Base-by-base conservation (phyloP, 2,797 vertebrate species). In the Clamator glandarius region DNA sequence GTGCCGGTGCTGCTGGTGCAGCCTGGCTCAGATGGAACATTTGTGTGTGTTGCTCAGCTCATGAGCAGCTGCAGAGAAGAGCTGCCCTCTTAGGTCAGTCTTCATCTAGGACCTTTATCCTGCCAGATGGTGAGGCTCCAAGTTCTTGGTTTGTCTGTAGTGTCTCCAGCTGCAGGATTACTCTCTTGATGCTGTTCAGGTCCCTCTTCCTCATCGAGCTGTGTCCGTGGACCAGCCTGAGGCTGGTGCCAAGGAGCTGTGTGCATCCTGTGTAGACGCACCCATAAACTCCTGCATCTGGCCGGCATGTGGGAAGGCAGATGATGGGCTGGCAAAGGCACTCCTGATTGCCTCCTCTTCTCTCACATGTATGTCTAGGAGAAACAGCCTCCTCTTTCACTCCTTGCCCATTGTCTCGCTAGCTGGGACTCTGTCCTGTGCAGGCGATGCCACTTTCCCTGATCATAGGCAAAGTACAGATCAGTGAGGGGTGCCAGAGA, bases 261-360 rank as follows among this genome's bases (percentile, higher is more conserved):
- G 33, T 2, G 10, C 1, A 2, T 54, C 36, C 59, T 4, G 39
- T 1, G 3, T 9, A 28, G 4, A 1, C 23, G 46, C 1, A 3
- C 52, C 0, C 1, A 54, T 11, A 21, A n/a, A 28, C 1, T 5
- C 54, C 18, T n/a, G 57, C 25, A 1, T 17, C 35, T 8, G 4
- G 35, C 18, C 18, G 5, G 11, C 35, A 46, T 46, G 28, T 19
- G 26, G 66, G 15, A 29, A 58, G 51, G 72, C 48, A 68, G 61
- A 8, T 2, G 7, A 17, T 8, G 29, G 51, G 23, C 8, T 61
- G 68, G 59, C 6, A 18, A 42, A 69, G 57, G 18, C 9, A 7
- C 7, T 16, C 21, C 16, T 0, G 1, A 2, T 3, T 14, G 61
- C 62, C 29, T 33, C 25, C 74, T 28, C 52, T 50, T n/a, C 36